phyloP scores from a whole-genome alignment of 2,797 vertebrate species.

The Catamblyrhynchus diadema region DNA sequence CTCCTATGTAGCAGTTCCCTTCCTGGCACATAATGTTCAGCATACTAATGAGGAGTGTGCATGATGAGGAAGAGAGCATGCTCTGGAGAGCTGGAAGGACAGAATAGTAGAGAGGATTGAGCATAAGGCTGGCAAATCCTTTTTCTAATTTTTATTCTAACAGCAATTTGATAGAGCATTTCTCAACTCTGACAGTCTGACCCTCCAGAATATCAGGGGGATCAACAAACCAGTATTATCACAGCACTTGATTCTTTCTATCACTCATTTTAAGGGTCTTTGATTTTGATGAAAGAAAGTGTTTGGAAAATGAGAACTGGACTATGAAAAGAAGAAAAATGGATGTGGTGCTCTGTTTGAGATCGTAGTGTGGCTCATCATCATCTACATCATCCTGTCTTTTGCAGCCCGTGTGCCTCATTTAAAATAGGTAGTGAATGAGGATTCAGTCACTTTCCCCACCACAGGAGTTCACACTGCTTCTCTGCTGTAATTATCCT shows the following conservation, averaged over 20 bases:
- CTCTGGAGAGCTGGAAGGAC: not conserved
- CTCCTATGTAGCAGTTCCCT: slow-evolving; percentile 9
- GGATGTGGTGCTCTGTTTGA: not conserved
- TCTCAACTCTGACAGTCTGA: not conserved
- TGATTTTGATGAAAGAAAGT: not conserved
- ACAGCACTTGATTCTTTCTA: not conserved
- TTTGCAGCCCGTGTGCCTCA: not conserved
- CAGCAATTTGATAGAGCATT: not conserved
- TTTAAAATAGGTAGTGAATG: not conserved
- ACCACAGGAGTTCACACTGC: not conserved
- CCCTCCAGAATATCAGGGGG: not conserved
- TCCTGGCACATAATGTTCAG: slow-evolving; percentile 10
- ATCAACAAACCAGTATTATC: not conserved
- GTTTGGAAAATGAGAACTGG: not conserved
- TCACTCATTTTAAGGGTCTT: not conserved
- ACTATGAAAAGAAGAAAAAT: not conserved
- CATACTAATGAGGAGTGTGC: slow-evolving; percentile 46
- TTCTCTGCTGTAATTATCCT: not conserved
- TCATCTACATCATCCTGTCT: not conserved
- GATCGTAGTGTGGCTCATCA: not conserved
- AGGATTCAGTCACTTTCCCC: not conserved
- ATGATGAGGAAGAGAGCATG: not conserved
- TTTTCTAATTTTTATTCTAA: not conserved
- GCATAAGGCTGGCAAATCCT: not conserved
- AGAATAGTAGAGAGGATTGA: not conserved